Evolutionary conservation across 1,140 invertebrate genomes (phyloP), one percentile per base, ranked within the genome.

Genomic region (Panagrolaimus sp.): DNA sequence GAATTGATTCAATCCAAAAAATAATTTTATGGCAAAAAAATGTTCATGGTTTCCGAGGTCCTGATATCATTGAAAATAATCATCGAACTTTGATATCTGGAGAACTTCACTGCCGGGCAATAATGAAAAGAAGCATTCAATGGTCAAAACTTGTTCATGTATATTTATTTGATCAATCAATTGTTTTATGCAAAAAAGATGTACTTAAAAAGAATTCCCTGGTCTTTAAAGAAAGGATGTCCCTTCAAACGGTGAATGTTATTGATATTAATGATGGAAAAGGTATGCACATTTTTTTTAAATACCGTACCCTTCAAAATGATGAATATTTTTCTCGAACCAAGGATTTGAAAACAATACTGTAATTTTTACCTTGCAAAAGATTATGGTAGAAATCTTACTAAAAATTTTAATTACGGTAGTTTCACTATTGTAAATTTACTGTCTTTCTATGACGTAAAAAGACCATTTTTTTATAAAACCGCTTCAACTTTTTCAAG

Each of bases 121-220:
- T 78, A 32, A 62, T 63, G 66, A 8, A 88, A 89, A 47, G 89
- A 90, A 75, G 88, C 91, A 77, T 88, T 89, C 83, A 83, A 48
- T 92, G 91, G 90, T 89, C 90, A 24, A 90, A 90, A 78, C 91
- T 90, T 75, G 88, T 91, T 70, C 90, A 88, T 14, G 85, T 93
- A 17, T 92, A 92, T 80, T 86, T 94, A 0, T 92, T 94, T 83
- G 91, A 93, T 83, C 90, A 91, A 84, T 90, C 92, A 76, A 84
- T 93, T 32, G 87, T 94, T 52, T 90, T 91, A 81, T 93, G 91
- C 83, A 92, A 92, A 84, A 91, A 90, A 84, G 91, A 93, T 84
- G 87, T 92, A 65, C 85, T 93, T 6, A 92, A 92, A 83, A 87
- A 90, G 69, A 89, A 89, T 78, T 89, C 89, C 17, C 90, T 90